phyloP scores from a whole-genome alignment of 2,797 vertebrate genomes.

The Myripristis jacobus region DNA sequence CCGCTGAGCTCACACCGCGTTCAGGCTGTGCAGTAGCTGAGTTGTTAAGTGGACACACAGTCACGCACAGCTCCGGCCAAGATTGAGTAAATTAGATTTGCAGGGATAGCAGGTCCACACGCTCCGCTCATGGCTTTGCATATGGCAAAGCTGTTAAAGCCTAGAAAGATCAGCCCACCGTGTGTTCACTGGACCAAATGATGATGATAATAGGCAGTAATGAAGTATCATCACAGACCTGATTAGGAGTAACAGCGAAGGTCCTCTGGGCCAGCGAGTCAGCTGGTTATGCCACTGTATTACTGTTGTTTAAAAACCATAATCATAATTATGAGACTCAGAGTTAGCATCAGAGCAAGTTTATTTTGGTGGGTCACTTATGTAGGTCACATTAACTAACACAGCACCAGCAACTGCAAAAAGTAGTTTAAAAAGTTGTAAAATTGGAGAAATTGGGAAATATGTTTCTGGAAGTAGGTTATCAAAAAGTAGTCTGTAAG shows the following conservation, averaged over 20 bases:
- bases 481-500: no score
- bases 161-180: conserved; percentile 6
- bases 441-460: no score
- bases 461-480: no score
- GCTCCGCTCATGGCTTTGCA: conserved; percentile 33
- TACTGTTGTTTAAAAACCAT: neutral
- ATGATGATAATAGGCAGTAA: conserved; percentile 20
- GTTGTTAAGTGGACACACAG: conserved; percentile 46
- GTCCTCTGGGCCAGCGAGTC: neutral
- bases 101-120: conserved; percentile 23
- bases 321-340: neutral
- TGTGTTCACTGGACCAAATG: conserved; percentile 21
- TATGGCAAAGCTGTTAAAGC: conserved; percentile 44
- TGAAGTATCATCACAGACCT: conserved; percentile 10
- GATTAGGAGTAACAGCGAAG: neutral
- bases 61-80: conserved; percentile 31
- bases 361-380: no score
- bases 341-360: no score
- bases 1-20: conserved; percentile 39
- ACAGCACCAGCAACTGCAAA: no score
- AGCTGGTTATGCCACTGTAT: neutral
- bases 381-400: no score
- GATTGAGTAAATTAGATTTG: conserved; percentile 37
- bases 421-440: no score
- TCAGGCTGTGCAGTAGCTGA: conserved; percentile 24